Conservation (phyloP, 1,140 invertebrate genomes). For the Paracyclopina nana region DNA sequence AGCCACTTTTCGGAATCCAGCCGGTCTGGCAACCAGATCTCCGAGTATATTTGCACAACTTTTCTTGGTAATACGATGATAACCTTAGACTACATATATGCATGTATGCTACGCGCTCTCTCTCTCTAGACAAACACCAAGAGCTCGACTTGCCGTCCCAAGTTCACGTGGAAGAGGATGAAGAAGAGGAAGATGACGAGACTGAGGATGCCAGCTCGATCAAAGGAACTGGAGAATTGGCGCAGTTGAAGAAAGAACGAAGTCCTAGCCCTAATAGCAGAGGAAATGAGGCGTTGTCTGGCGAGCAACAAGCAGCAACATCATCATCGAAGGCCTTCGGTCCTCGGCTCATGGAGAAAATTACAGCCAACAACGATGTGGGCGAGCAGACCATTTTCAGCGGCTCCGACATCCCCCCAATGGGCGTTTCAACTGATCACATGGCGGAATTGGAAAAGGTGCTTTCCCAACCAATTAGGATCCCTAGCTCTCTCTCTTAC, state of each 20-base stretch:
- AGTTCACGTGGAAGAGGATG: too few relatives aligned
- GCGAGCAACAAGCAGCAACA: not conserved
- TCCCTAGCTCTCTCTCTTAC: too few relatives aligned
- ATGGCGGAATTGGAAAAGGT: constrained; percentile 71
- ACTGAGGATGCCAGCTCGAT: too few relatives aligned
- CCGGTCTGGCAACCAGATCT: constrained; percentile 96
- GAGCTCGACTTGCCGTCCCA: constrained; percentile 76
- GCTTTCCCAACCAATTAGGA: constrained; percentile 15
- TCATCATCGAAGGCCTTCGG: constrained; percentile 62
- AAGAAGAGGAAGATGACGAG: too few relatives aligned
- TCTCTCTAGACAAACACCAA: constrained; percentile 69
- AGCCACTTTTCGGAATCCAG: constrained; percentile 91
- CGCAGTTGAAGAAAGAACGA: not conserved
- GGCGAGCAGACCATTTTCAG: constrained; percentile 46
- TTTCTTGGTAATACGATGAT: constrained; percentile 66
- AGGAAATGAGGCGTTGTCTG: not conserved
- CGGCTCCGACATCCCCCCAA: constrained; percentile 47
- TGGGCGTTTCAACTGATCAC: constrained; percentile 72
- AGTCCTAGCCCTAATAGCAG: not conserved
- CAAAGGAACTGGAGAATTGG: too few relatives aligned
- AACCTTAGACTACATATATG: not conserved
- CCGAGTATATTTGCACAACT: constrained; percentile 94
- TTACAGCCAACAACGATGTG: constrained; percentile 74
- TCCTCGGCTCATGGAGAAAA: constrained; percentile 61
- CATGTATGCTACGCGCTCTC: constrained; percentile 4